A percentile compares a stretch with the other conserved stretches of the same genome.
These are phyloP conservation scores for Phyllotis vaccarum DNA, from an alignment of 2,797 vertebrate genomes.

Conservation along the genomic window DNA sequence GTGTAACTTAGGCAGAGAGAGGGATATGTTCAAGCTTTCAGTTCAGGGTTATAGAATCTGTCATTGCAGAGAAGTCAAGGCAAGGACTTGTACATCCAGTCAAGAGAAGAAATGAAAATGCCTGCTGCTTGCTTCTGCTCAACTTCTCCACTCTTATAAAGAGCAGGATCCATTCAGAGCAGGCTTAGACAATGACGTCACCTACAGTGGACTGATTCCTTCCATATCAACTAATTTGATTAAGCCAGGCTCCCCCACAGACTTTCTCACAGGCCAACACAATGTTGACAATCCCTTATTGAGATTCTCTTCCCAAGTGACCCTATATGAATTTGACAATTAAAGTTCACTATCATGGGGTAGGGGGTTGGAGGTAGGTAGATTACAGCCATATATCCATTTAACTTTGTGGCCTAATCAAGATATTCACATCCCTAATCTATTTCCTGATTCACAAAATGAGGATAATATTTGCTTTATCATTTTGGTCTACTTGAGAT, in stretches of 20 bases:
- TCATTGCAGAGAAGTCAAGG: neutral
- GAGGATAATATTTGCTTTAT: neutral
- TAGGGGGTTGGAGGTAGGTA: neutral
- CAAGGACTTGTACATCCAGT: neutral
- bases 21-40: neutral
- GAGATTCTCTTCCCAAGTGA: neutral
- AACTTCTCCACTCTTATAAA: neutral
- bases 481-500: neutral
- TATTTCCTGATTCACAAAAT: constrained; percentile 27
- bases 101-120: neutral
- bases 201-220: neutral
- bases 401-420: neutral
- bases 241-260: neutral
- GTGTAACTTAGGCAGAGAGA: neutral
- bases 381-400: neutral
- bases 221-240: neutral
- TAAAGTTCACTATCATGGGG: neutral
- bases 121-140: neutral
- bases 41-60: neutral
- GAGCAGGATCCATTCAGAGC: too few species aligned
- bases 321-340: neutral
- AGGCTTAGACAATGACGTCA: neutral
- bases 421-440: neutral
- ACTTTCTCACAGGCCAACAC: neutral
- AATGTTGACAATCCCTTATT: neutral